phyloP scores from a whole-genome alignment of 2,797 vertebrate species.

The Jordanella pulchra region DNA sequence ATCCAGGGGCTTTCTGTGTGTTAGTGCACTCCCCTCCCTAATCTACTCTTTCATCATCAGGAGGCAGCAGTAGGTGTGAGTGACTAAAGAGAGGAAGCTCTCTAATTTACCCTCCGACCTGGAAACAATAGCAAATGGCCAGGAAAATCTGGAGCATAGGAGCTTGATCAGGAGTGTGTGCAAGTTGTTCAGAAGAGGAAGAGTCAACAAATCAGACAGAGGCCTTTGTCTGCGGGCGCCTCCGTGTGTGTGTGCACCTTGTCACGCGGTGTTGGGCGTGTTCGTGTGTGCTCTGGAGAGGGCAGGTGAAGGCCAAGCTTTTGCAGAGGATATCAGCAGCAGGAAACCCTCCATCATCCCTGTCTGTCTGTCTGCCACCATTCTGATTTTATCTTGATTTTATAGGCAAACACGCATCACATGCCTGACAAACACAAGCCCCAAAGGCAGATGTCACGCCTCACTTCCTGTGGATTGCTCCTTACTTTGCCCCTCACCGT shows the following conservation, averaged over 20 bases:
- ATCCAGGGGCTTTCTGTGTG: conserved; percentile 54
- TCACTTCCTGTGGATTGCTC: conserved; percentile 76
- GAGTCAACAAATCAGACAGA: conserved; percentile 67
- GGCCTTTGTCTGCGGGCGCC: conserved; percentile 63
- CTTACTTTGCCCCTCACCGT: conserved; percentile 36
- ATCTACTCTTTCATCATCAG: conserved; percentile 76
- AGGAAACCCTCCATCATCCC: conserved; percentile 78
- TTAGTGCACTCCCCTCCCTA: conserved; percentile 45
- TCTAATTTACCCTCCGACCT: conserved; percentile 65
- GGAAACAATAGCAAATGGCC: conserved; percentile 51
- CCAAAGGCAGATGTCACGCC: conserved; percentile 74
- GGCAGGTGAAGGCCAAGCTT: conserved; percentile 61
- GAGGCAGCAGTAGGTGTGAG: conserved; percentile 68
- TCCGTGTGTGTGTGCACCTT: conserved; percentile 56
- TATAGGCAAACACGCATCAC: conserved; percentile 41
- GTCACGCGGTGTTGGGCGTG: conserved; percentile 47
- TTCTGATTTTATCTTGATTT: conserved; percentile 76
- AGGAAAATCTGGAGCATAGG: conserved; percentile 25
- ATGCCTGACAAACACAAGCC: conserved; percentile 47
- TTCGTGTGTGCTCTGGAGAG: conserved; percentile 43
- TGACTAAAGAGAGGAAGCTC: conserved; percentile 63
- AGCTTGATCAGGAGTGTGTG: conserved; percentile 44
- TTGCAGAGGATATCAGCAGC: conserved; percentile 58
- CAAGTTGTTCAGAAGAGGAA: conserved; percentile 43
- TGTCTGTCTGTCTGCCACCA: conserved; percentile 62